Base-by-base conservation (phyloP, 2,888 invertebrate species). In the Ophioninae sp. region DNA sequence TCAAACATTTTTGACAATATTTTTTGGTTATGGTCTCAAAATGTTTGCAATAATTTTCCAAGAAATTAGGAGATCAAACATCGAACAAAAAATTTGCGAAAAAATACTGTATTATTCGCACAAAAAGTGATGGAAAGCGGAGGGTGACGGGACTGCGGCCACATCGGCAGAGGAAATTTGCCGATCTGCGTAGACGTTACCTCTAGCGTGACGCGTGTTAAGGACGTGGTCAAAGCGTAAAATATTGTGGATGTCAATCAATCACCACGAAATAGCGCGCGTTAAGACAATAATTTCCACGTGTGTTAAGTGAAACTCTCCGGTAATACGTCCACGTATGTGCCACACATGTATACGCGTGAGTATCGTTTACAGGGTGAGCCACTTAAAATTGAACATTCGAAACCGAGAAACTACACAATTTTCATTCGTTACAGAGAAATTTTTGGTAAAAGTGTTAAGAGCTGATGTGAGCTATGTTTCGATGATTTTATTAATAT, bases 221-320 rank as follows among this genome's bases (percentile, higher is more conserved):
- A 72, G 76, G 79, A 76, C 61, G 39, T 39, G 44, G 44, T 72
- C 10, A 30, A 67, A 67, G 79, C 68, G 56, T 81, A 65, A 69
- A 67, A 72, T 76, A 81, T 76, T 64, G 56, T 64, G 39, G 61
- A 81, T 70, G 37, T 64, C 59, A 70, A 79, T 82, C 68, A 67
- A 79, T 76, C 79, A 39, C 67, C 62, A 65, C 67, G n/a, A 70
- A 79, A 68, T 61, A n/a, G 76, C 65, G 67, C 76, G 23, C 61
- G 77, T 21, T 70, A 70, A 59, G 39, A 61, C 50, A 44, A 69
- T 74, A 37, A 82, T 67, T 70, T 65, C 64, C 50, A 69, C 44
- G 69, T 64, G 74, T 65, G 70, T 59, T 17, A 17, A n/a, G 68
- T 59, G 74, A 61, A 62, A 68, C 39, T 21, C 39, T 76, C 30